phyloP scores from a whole-genome alignment of 2,113 vertebrate species.

The Oplegnathus fasciatus region DNA sequence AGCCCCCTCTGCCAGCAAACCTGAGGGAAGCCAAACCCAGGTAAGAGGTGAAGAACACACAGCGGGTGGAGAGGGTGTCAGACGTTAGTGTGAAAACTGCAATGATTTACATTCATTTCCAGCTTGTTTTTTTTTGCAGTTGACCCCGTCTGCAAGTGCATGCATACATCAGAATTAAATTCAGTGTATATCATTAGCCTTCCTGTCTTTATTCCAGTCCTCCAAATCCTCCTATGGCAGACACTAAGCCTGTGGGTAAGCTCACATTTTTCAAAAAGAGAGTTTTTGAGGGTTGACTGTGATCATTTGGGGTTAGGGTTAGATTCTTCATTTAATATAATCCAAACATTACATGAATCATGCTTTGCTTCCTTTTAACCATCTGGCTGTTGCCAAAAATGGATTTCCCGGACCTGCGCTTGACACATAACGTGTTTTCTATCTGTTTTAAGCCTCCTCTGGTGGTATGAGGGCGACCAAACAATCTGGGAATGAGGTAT shows the following conservation, averaged over 20 bases:
- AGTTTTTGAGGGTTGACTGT: background rate
- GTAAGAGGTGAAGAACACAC: conserved; percentile 46
- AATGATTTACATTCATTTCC: background rate
- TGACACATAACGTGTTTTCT: conserved; percentile 13
- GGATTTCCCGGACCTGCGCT: background rate
- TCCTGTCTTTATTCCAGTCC: conserved; percentile 66
- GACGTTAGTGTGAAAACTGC: background rate
- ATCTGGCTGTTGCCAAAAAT: conserved; percentile 1
- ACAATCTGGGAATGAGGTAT: conserved; percentile 71
- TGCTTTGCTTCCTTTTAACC: background rate
- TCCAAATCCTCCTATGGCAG: conserved; percentile 49
- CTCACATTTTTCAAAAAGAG: background rate
- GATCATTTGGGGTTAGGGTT: conserved; percentile 1
- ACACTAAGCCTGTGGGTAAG: conserved; percentile 70
- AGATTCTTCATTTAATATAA: conserved; percentile 15
- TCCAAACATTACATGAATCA: background rate
- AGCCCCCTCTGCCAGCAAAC: conserved; percentile 55
- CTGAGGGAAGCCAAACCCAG: conserved; percentile 74
- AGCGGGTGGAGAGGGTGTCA: background rate
- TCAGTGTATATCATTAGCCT: background rate
- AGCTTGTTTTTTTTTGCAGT: background rate
- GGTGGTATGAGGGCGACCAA: conserved; percentile 44
- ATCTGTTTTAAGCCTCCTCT: conserved; percentile 52
- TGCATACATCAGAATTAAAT: conserved; percentile 4
- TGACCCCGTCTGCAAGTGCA: background rate